These are phyloP conservation scores for Anolis carolinensis DNA, from an alignment of 2,113 vertebrate genomes.

Conservation along the genomic window DNA sequence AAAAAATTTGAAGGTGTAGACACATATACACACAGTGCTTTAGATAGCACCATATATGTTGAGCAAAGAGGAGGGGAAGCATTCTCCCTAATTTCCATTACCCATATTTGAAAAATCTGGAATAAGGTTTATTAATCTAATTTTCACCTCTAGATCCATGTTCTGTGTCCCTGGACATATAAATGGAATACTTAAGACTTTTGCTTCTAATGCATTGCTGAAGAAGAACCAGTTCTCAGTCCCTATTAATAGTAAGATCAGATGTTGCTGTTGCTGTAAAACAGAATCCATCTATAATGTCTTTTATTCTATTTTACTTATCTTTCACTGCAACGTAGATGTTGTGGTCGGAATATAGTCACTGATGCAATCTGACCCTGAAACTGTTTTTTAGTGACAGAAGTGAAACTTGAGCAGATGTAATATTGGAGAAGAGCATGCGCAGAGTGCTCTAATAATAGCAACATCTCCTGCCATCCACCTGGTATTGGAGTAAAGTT, in stretches of 20 bases:
- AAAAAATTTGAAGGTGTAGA: too few relatives aligned
- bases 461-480: not conserved
- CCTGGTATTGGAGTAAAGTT: not conserved
- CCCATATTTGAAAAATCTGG: not conserved
- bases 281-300: not conserved
- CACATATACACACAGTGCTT: not conserved
- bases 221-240: not conserved
- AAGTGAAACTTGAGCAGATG: not conserved
- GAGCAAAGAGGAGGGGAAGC: not conserved
- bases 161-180: not conserved
- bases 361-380: not conserved
- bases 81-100: not conserved
- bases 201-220: not conserved
- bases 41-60: not conserved
- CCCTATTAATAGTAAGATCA: not conserved
- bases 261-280: not conserved
- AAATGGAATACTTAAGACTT: not conserved
- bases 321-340: not conserved
- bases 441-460: not conserved
- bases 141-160: not conserved
- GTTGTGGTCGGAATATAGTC: not conserved
- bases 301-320: not conserved
- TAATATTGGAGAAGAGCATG: not conserved
- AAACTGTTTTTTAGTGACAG: not conserved
- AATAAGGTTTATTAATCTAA: not conserved